Base-by-base conservation (phyloP, 53 echinoderm and acorn worm species). In the Hippasteria phrygiana region DNA sequence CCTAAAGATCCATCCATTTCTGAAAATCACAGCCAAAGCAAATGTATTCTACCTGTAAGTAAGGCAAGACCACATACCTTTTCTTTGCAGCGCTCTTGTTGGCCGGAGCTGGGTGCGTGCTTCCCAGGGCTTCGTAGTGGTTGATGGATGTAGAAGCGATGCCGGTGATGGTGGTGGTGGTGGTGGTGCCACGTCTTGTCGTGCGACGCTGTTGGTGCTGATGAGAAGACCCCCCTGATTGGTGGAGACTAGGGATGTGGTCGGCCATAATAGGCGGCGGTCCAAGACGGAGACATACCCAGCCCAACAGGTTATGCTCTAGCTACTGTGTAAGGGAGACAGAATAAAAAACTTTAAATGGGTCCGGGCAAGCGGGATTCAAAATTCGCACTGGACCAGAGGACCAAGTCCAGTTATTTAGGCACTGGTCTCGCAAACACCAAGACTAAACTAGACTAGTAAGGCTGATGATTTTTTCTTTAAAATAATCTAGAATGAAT, bases 201-300 rank as follows among this genome's bases (percentile, higher is more conserved):
- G 93, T 91, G 75, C 99, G 93, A 42, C 99, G 96, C 91, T 95
- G 95, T 65, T 64, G 64, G 5, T 64, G 82, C 43, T 75, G 75
- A 47, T 75, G 43, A 31, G 40, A 75, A 85, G 96, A 96, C 99
- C 99, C 99, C 99, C 99, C 99, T 94, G 92, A 89, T 93, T 99
- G 99, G 94, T 96, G 94, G 91, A 87, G 94, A 92, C 95, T 99
- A 99, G 96, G 99, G 99, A 91, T 94, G 91, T 99, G 96, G 96
- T 96, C 99, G 99, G 99, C 99, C 99, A 99, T 99, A 99, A 99
- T 99, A 99, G 93, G 94, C 96, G 87, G 88, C 92, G 87, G 95
- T 91, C 95, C 88, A 75, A 87, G 95, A 87, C 88, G 92, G 93
- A 97, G 97, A 97, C 97, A 97, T 97, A 91, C 95, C 97, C 97